Evolutionary conservation across 1,140 invertebrate species (phyloP).

Genomic region (Caenorhabditis tropicalis): DNA sequence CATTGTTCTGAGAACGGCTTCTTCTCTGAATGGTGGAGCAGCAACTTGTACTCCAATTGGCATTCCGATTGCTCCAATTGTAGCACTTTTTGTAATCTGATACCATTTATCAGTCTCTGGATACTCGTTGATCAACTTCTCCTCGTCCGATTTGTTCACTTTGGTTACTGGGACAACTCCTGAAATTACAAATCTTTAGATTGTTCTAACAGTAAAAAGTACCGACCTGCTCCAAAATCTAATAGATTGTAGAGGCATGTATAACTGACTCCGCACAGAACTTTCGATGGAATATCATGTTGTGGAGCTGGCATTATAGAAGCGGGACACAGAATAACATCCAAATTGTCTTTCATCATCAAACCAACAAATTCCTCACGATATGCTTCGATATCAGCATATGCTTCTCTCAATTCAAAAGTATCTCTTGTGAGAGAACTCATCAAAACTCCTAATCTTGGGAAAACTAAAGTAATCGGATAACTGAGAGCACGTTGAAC

Average conservation of each 20-base stretch:
- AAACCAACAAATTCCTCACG: constrained; percentile 41
- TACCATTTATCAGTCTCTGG: constrained; percentile 62
- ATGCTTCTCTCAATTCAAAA: constrained; percentile 52
- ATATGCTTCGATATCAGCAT: constrained; percentile 55
- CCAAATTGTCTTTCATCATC: constrained; percentile 50
- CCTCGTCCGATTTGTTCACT: constrained; percentile 69
- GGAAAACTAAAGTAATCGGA: constrained; percentile 40
- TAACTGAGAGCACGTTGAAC: constrained; percentile 48
- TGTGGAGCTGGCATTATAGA: constrained; percentile 43
- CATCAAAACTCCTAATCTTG: constrained; percentile 49
- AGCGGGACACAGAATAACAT: constrained; percentile 55
- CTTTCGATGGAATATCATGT: constrained; percentile 51
- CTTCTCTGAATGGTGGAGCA: constrained; percentile 73
- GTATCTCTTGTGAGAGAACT: constrained; percentile 43
- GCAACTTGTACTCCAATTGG: constrained; percentile 73
- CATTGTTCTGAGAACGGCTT: constrained; percentile 59
- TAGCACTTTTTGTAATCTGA: constrained; percentile 66
- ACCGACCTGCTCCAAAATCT: constrained; percentile 71
- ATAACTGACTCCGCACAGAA: constrained; percentile 58
- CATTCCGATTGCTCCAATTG: constrained; percentile 67
- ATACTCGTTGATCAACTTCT: constrained; percentile 62
- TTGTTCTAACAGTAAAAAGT: not conserved
- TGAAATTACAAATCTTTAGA: not conserved
- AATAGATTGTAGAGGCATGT: constrained; percentile 70
- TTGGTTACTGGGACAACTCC: constrained; percentile 68